Evolutionary conservation across 2,888 invertebrate genomes (phyloP).

Genomic region (Melipona beecheii): DNA sequence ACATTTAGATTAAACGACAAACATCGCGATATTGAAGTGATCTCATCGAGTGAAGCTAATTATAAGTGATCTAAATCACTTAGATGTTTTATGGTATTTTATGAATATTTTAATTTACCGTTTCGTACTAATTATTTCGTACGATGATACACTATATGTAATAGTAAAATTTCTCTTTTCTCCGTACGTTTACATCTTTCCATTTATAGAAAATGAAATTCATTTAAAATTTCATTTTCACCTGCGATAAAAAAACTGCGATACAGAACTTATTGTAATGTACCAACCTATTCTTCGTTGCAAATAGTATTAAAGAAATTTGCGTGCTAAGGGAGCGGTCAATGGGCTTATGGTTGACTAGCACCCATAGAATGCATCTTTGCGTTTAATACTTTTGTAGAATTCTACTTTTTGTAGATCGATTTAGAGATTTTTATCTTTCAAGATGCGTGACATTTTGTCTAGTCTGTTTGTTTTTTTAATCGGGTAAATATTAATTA

Average conservation of each 20-base stretch:
- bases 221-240: neutral
- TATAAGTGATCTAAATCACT: constrained; percentile 19
- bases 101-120: constrained; percentile 4
- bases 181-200: too few relatives aligned
- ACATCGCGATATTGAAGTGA: constrained; percentile 31
- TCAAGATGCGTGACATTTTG: constrained; percentile 6
- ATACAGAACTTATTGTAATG: neutral
- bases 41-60: neutral
- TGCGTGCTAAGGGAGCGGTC: constrained; percentile 73
- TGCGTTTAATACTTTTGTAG: constrained; percentile 41
- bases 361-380: constrained; percentile 73
- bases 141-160: constrained; percentile 12
- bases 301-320: constrained; percentile 55
- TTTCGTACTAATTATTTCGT: neutral
- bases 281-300: constrained; percentile 1
- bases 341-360: constrained; percentile 79
- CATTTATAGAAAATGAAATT: neutral
- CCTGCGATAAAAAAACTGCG: neutral
- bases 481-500: constrained; percentile 14
- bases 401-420: neutral
- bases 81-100: neutral
- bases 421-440: neutral
- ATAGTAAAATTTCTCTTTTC: neutral
- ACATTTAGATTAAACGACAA: constrained; percentile 44
- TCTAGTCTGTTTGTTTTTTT: neutral